Evolutionary conservation across 64 coral and sea anemone genomes (phyloP).

Genomic region (Porites australiensis): DNA sequence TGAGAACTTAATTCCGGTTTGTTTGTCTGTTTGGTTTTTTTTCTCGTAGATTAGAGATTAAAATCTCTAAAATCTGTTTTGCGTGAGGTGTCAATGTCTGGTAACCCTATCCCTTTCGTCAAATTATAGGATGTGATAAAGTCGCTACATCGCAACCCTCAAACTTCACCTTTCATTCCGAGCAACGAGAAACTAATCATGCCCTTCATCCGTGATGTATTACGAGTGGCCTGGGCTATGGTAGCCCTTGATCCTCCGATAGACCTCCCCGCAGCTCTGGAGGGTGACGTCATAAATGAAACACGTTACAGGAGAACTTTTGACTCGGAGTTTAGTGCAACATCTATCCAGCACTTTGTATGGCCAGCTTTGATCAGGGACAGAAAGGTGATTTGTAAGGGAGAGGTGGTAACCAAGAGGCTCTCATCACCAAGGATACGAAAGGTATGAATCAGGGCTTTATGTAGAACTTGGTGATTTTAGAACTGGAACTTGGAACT

Average conservation of each 20-base stretch:
- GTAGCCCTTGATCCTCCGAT: slow-evolving; percentile 79
- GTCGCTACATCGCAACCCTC: slow-evolving; percentile 80
- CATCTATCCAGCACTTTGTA: slow-evolving; percentile 77
- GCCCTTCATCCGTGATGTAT: slow-evolving; percentile 75
- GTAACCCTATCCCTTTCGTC: neutral
- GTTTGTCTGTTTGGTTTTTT: too few relatives aligned
- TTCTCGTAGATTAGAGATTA: too few relatives aligned
- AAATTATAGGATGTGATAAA: slow-evolving; percentile 74
- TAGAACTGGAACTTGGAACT: too few relatives aligned
- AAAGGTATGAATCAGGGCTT: slow-evolving; percentile 19
- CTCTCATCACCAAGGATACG: slow-evolving; percentile 33
- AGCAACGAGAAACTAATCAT: slow-evolving; percentile 78
- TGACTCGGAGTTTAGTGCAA: slow-evolving; percentile 88
- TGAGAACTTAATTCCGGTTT: slow-evolving; percentile 70
- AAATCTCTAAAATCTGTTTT: too few relatives aligned
- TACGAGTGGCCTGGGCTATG: slow-evolving; percentile 82
- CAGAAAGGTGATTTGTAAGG: slow-evolving; percentile 74
- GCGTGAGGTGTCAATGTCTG: neutral
- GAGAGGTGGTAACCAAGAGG: slow-evolving; percentile 80
- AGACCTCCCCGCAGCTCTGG: slow-evolving; percentile 80
- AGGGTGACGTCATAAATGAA: slow-evolving; percentile 87
- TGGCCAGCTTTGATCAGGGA: slow-evolving; percentile 89
- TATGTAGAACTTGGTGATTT: too few relatives aligned
- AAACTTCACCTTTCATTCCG: slow-evolving; percentile 43
- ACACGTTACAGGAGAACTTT: slow-evolving; percentile 65